Evolutionary conservation across 2,888 invertebrate species (phyloP).

Genomic region (Acholoe squamosa): DNA sequence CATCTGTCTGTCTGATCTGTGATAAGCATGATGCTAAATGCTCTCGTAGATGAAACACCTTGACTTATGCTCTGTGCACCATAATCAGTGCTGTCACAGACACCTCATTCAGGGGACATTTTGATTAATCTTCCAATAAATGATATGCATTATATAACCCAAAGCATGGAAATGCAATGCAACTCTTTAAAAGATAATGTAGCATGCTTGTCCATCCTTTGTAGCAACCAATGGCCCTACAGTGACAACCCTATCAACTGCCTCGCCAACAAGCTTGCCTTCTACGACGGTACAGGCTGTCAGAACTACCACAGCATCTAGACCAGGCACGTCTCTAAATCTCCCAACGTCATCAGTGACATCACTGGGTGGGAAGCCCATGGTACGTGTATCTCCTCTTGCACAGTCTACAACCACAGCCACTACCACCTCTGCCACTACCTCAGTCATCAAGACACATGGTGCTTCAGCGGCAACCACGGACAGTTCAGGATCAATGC

Average conservation of each 20-base stretch:
- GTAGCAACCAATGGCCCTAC: slow-evolving; percentile 50
- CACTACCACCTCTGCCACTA: slow-evolving; percentile 32
- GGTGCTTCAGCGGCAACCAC: slow-evolving; percentile 33
- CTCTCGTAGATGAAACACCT: slow-evolving; percentile 45
- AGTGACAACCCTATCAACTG: slow-evolving; percentile 9
- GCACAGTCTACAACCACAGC: slow-evolving; percentile 65
- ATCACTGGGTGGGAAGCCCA: slow-evolving; percentile 73
- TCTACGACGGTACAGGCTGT: slow-evolving; percentile 50
- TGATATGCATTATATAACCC: too few relatives aligned
- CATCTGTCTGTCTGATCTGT: slow-evolving; percentile 57
- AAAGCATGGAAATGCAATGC: too few relatives aligned
- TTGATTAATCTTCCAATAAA: too few relatives aligned
- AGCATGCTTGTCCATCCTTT: not conserved
- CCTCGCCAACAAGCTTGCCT: slow-evolving; percentile 70
- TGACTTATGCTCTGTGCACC: slow-evolving; percentile 51
- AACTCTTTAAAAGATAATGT: too few relatives aligned
- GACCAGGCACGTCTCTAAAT: slow-evolving; percentile 72
- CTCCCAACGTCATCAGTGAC: slow-evolving; percentile 65
- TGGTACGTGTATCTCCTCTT: slow-evolving; percentile 81
- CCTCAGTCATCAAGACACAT: slow-evolving; percentile 12
- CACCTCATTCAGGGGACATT: slow-evolving; percentile 36
- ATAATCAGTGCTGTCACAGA: slow-evolving; percentile 55
- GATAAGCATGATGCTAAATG: slow-evolving; percentile 59
- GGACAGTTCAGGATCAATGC: not conserved
- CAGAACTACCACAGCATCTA: slow-evolving; percentile 68